Evolutionary conservation across 2,888 invertebrate genomes (phyloP), one percentile per base, ranked within the genome.

Genomic region (Dicyrtomina minuta): DNA sequence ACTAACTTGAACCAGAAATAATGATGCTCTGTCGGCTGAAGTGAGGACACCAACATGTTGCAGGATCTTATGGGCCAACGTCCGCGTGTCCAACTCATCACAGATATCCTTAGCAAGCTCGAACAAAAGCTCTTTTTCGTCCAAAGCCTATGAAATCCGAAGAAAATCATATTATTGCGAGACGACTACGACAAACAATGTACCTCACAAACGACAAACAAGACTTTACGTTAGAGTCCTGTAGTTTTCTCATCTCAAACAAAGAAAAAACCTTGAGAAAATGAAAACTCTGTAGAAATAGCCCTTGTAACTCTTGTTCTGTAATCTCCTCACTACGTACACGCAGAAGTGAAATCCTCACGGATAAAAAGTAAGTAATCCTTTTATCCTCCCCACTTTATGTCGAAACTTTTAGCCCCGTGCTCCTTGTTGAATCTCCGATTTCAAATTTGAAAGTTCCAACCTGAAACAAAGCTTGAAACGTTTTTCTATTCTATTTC

Each of bases 81-180:
- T 92, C 78, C 93, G 88, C 66, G 96, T 92, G 82, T 96, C 96
- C 80, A 96, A 85, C 83, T 96, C 96, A 83, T 96, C 95, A 84
- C 95, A 94, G 80, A 96, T 96, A 83, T 96, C 96, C 84, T 89
- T 87, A 81, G 96, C 96, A 86, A 96, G 85, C 85, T 96, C 96
- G 84, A 96, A 95, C 82, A 96, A 93, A 78, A 96, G 87, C 83
- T 96, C 94, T 83, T 91, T 92, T 82, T 96, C 96, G 79, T 94
- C 93, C 81, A 96, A 61, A 15, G 72, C 70, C 77, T 78, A 68
- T 8, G 64, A 66, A 68, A 33, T 59, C 51, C 15, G 13, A 53
- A 20, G 22, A 56, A 20, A 59, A 85, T 8, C 3, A 33, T 33
- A 33, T 33, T 33, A 33, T n/a, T n/a, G n/a, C 72, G 91, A 15